Conservation (phyloP, 2,113 vertebrate genomes). For the Phainopepla nitens region DNA sequence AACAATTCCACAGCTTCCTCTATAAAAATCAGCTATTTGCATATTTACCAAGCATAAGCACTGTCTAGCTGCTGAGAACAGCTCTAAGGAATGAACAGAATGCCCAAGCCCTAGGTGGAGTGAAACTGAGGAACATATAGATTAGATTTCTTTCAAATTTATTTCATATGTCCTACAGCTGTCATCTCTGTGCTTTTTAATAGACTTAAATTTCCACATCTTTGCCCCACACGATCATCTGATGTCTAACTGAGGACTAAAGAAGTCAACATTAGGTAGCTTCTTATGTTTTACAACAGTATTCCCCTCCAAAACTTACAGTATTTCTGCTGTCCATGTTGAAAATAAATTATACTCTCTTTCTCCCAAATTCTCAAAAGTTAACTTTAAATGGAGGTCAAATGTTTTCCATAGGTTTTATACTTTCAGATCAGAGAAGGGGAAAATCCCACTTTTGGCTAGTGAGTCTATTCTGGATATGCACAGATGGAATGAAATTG, state of each 20-base stretch:
- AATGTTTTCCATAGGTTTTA: neutral
- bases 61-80: neutral
- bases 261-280: neutral
- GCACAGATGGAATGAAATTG: conserved; percentile 39
- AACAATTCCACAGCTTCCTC: neutral
- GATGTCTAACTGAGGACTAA: neutral
- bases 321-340: neutral
- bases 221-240: neutral
- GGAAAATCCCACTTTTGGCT: neutral
- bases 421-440: neutral
- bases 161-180: neutral
- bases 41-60: neutral
- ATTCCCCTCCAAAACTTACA: fast-evolving
- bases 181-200: neutral
- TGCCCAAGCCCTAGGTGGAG: neutral
- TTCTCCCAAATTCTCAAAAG: neutral
- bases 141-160: neutral
- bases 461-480: neutral
- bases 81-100: neutral
- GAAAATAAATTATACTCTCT: neutral
- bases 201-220: neutral
- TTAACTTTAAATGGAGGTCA: neutral
- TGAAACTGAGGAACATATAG: neutral
- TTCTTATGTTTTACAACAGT: neutral
- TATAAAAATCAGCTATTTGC: neutral